Evolutionary conservation across 2,888 invertebrate genomes (phyloP), one percentile per base, ranked within the genome.

Genomic region (Chaetogeoica ovagalla): DNA sequence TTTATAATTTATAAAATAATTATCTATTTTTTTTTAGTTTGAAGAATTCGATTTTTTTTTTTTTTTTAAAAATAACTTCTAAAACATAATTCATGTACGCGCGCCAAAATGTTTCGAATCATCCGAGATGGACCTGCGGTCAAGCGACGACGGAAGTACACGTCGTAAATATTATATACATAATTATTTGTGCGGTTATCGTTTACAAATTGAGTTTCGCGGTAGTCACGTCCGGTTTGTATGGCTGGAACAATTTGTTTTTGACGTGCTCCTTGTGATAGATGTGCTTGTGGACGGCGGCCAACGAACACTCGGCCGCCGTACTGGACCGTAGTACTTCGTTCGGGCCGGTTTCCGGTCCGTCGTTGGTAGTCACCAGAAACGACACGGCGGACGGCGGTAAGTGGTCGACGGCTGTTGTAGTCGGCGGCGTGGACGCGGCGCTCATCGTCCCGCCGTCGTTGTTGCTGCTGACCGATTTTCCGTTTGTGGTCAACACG

Each of bases 161-260:
- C 30, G 30, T 30, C 30, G 2, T 30, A 30, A 43, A 43, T 9
- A 43, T 11, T 43, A 43, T 43, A 13, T 52, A 52, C 52, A 52
- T 52, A n/a, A 52, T 52, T 15, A 15, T 17, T 15, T 11, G 17
- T 39, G 37, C 19, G 9, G 48, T 30, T 30, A 19, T 21, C 17
- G 21, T n/a, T 59, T 57, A 81, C 68, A 62, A 48, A 19, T 75
- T 57, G 21, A 81, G 69, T 69, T 75, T 68, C 0, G 63, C 63
- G 2, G 82, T 79, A 5, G 77, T 59, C 8, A 79, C 68, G 60
- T 90, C 90, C 71, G 88, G 89, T 84, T 93, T 93, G 87, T 93
- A 93, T 1, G 93, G 93, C 85, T 93, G 92, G 85, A 93, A 93
- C 39, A 93, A 87, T 85, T 92, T 91, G 0, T 87, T 87, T 66